Conservation (phyloP, 1,140 invertebrate genomes). For the Asobara japonica region DNA sequence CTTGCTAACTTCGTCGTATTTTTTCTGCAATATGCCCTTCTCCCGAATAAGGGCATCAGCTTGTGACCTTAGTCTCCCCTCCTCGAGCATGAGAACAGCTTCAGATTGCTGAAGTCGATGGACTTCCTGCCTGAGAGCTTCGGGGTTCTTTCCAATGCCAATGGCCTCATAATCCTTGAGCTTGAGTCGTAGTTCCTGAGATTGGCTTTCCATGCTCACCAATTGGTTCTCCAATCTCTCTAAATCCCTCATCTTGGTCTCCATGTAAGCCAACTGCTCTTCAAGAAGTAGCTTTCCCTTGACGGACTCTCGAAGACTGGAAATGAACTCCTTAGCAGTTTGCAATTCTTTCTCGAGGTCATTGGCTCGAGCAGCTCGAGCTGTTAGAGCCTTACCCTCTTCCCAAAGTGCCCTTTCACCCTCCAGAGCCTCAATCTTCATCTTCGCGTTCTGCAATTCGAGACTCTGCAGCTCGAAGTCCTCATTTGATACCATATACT, state of each 20-base stretch:
- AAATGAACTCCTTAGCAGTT: constrained; percentile 49
- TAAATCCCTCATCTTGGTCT: constrained; percentile 55
- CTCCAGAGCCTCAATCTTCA: constrained; percentile 54
- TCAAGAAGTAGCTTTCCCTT: constrained; percentile 62
- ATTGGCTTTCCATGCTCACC: constrained; percentile 45
- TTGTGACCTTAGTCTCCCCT: constrained; percentile 56
- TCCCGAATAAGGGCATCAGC: constrained; percentile 53
- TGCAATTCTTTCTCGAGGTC: constrained; percentile 58
- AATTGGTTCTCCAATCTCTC: constrained; percentile 57
- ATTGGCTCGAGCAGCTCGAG: constrained; percentile 50
- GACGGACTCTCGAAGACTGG: constrained; percentile 52
- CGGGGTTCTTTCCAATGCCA: constrained; percentile 53
- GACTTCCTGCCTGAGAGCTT: constrained; percentile 54
- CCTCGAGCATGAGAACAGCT: constrained; percentile 53
- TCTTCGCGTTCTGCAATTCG: constrained; percentile 54
- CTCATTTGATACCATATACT: constrained; percentile 43
- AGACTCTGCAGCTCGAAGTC: constrained; percentile 54
- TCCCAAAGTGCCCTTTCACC: constrained; percentile 54
- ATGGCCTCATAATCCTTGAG: constrained; percentile 58
- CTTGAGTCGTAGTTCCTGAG: constrained; percentile 50
- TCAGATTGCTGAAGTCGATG: constrained; percentile 61
- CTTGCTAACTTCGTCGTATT: constrained; percentile 58
- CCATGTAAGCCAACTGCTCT: constrained; percentile 59
- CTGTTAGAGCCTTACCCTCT: constrained; percentile 51
- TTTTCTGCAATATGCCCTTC: constrained; percentile 44